These are phyloP conservation scores for Pseudomyrmex cubaensis DNA, from an alignment of 1,140 invertebrate species.

Conservation along the genomic window DNA sequence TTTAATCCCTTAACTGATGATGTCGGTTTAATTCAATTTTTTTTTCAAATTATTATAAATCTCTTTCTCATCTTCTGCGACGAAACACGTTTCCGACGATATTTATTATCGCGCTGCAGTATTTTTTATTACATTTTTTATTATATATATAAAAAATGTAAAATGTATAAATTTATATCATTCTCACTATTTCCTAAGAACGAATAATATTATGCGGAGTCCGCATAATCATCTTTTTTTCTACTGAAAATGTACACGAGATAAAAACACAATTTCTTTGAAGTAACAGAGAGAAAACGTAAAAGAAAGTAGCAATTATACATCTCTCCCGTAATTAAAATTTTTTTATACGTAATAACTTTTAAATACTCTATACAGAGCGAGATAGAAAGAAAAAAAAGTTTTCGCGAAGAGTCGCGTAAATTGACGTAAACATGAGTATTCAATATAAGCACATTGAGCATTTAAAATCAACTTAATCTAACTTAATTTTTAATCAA, in stretches of 20 bases:
- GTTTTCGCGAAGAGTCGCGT: too few species aligned
- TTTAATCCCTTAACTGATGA: constrained; percentile 9
- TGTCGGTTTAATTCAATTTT: background rate
- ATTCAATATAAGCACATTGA: constrained; percentile 19
- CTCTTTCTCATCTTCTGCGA: background rate
- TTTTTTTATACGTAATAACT: background rate
- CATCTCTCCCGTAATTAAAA: background rate
- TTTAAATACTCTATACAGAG: background rate
- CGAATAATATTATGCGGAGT: constrained; percentile 1
- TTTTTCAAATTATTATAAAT: background rate
- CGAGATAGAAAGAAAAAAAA: too few species aligned
- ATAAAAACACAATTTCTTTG: constrained; percentile 13
- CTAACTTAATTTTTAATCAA: too few species aligned
- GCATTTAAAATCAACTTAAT: constrained; percentile 16
- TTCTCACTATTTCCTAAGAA: background rate
- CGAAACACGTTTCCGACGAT: too few species aligned
- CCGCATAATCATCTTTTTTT: background rate
- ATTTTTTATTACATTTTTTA: too few species aligned
- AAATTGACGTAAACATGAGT: too few species aligned
- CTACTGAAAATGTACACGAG: constrained; percentile 4
- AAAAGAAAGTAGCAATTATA: background rate
- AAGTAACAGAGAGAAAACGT: background rate
- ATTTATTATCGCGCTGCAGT: too few species aligned
- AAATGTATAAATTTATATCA: background rate
- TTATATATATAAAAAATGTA: background rate